phyloP scores from a whole-genome alignment of 2,888 invertebrate species.

The Acleris cristana region DNA sequence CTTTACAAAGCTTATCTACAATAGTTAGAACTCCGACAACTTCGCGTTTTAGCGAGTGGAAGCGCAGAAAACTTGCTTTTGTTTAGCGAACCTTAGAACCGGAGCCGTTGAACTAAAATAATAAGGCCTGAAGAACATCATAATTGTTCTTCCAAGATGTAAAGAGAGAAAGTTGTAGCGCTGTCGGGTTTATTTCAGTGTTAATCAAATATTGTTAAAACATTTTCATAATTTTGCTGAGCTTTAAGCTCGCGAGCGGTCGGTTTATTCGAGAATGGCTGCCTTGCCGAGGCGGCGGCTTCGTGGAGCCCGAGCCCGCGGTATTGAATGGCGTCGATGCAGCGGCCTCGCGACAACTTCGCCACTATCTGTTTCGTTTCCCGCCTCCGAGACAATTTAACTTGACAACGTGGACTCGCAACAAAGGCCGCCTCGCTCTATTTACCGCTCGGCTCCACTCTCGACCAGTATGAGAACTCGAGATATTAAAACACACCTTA shows the following conservation, averaged over 20 bases:
- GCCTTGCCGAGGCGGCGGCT: conserved; percentile 35
- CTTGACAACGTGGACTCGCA: conserved; percentile 76
- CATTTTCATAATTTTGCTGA: too few species aligned
- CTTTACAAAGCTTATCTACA: conserved; percentile 16
- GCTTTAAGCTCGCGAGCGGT: not conserved
- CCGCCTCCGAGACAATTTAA: conserved; percentile 80
- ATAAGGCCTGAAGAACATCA: not conserved
- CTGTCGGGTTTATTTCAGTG: too few species aligned
- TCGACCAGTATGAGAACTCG: conserved; percentile 56
- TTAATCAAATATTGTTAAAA: too few species aligned
- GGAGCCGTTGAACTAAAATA: not conserved
- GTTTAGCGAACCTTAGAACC: not conserved
- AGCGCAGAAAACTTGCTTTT: conserved; percentile 6
- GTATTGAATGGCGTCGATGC: conserved; percentile 77
- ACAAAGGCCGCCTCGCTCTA: conserved; percentile 75
- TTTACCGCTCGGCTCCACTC: conserved; percentile 61
- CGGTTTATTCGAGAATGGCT: conserved; percentile 31
- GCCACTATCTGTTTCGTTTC: conserved; percentile 79
- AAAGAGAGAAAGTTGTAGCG: not conserved
- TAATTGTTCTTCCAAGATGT: not conserved
- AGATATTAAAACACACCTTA: conserved; percentile 55
- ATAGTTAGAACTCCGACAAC: conserved; percentile 3
- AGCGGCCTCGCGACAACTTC: conserved; percentile 72
- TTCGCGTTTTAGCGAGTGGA: not conserved
- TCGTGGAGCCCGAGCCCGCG: conserved; percentile 39